Evolutionary conservation across 2,113 vertebrate genomes (phyloP).

Genomic region (Oxyura jamaicensis): DNA sequence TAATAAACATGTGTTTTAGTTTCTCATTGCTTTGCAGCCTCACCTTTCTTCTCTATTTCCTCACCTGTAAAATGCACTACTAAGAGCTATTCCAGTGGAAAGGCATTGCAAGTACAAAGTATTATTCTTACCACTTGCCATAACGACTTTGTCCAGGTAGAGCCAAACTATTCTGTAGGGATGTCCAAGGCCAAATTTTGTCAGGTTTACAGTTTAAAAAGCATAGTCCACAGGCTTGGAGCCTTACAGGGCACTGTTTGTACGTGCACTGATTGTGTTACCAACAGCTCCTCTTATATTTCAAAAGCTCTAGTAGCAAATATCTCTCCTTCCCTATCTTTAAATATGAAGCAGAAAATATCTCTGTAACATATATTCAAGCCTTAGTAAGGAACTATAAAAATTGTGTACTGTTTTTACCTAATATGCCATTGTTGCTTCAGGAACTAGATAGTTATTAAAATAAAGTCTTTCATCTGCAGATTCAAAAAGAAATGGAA

Average conservation of each 20-base stretch:
- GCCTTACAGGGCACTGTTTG: background rate
- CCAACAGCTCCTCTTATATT: background rate
- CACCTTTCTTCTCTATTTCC: background rate
- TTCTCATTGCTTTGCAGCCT: background rate
- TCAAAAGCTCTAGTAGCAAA: background rate
- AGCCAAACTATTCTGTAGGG: background rate
- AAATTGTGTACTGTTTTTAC: background rate
- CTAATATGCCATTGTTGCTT: background rate
- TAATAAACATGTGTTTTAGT: background rate
- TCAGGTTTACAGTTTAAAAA: background rate
- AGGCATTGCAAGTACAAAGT: background rate
- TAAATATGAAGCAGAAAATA: background rate
- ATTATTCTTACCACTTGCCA: background rate
- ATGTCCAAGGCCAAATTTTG: background rate
- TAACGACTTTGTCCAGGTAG: background rate
- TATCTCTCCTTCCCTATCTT: background rate
- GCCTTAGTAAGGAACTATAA: background rate
- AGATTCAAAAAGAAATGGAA: constrained; percentile 32
- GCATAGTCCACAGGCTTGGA: background rate
- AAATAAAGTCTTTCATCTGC: constrained; percentile 33
- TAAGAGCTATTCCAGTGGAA: background rate
- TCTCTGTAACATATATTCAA: background rate
- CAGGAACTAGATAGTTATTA: background rate
- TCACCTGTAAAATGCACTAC: background rate
- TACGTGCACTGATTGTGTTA: background rate